Conservation (phyloP, 2,888 invertebrate genomes). For the Parthenolecanium corni region DNA sequence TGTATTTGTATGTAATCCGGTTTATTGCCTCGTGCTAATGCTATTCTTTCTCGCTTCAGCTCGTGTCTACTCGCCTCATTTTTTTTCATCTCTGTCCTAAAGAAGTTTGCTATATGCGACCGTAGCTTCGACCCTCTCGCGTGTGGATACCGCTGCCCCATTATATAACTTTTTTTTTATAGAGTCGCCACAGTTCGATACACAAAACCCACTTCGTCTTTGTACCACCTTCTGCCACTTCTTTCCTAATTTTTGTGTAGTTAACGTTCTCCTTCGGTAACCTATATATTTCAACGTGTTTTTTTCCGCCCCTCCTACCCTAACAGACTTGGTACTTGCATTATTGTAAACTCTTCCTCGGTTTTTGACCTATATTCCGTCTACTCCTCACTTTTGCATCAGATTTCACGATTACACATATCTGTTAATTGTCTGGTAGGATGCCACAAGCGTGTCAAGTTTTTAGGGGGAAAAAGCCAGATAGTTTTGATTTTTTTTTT, state of each 20-base stretch:
- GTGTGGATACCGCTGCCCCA: too few species aligned
- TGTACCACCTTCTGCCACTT: too few species aligned
- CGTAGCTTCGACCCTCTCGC: too few species aligned
- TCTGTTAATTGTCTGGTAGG: too few species aligned
- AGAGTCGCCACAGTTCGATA: conserved; percentile 21
- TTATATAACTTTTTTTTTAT: too few species aligned
- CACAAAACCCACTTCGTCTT: conserved; percentile 26
- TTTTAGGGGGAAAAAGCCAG: conserved; percentile 3
- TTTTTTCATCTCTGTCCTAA: background rate
- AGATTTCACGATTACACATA: conserved; percentile 15
- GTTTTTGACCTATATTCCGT: conserved; percentile 25
- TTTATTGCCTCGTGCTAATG: conserved; percentile 27
- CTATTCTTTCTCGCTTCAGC: background rate
- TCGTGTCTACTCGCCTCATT: background rate
- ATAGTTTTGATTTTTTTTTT: background rate
- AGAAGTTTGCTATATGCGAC: background rate
- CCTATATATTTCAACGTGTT: conserved; percentile 7
- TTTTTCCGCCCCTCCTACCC: background rate
- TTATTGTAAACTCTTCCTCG: conserved; percentile 17
- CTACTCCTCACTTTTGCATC: conserved; percentile 12
- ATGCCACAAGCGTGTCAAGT: background rate
- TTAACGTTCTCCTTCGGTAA: conserved; percentile 23
- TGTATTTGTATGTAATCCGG: conserved; percentile 9
- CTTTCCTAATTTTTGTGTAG: too few species aligned
- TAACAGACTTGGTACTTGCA: conserved; percentile 14